Evolutionary conservation across 2,113 vertebrate genomes (phyloP), one percentile per base, ranked within the genome.

Genomic region (Pluvialis apricaria): DNA sequence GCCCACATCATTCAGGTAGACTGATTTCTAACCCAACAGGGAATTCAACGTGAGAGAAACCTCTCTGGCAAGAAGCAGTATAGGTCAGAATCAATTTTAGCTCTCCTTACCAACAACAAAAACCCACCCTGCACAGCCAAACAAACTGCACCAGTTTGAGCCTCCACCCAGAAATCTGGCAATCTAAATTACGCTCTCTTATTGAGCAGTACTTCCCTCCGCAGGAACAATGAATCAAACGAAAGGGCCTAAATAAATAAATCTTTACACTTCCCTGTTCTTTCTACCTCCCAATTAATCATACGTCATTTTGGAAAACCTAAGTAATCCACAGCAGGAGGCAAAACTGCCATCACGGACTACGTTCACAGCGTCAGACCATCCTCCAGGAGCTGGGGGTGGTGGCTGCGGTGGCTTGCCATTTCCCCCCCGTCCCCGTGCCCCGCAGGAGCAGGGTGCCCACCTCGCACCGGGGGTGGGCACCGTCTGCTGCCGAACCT

Each of bases 191-290:
- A 77, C 3, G 1, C 82, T 91, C 69, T 91, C 90, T 96, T 96
- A 94, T 88, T 96, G 96, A 96, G 96, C 93, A 54, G 87, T 73
- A 94, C 94, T 96, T 97, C 93, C 96, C 96, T 95, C 93, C 42
- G 0, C 90, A 95, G 96, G 94, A 97, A 97, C 87, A 96, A 82
- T 94, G 94, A 97, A 97, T 96, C 93, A 95, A 97, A 93, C 6
- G 32, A 82, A 87, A 84, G 47, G 47, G 73, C 86, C 65, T 87
- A 90, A 94, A 72, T 82, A 96, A 97, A 97, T 96, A 97, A 96
- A 90, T 96, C 96, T 96, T 96, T 97, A 96, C 96, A 95, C 93
- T 97, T 97, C 90, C 96, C 92, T 96, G 90, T 97, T 97, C 96
- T 96, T 96, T 95, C 92, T 91, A 45, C 94, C 87, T 96, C 82